Evolutionary conservation across 2,888 invertebrate species (phyloP), one percentile per base, ranked within the genome.

Genomic region (Nyleta sp.): DNA sequence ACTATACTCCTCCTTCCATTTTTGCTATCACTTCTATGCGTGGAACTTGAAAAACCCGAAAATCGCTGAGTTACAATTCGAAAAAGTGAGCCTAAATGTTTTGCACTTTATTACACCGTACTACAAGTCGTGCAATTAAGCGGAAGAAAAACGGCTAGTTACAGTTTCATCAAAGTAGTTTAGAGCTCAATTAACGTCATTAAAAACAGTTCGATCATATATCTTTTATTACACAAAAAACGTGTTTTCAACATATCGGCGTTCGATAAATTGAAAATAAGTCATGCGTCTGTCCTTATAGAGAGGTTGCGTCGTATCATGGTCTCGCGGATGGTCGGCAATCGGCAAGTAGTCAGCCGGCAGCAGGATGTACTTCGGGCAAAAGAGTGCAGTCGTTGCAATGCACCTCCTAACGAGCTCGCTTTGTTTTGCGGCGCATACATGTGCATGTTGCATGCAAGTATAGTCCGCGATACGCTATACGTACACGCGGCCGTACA

Each of bases 381-480:
- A 78, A 81, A 76, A 78, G 81, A 78, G 81, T 79, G 85, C 86
- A 87, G 86, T 87, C 87, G 86, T 87, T 88, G 86, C 88, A 84
- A 88, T 88, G 88, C 87, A 84, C 86, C 87, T 88, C 87, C 85
- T 90, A 90, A 90, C 90, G 90, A 90, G 90, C 90, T 89, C 87
- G 89, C 90, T 90, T 90, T 90, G 90, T 90, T 90, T 90, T 88
- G 87, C 86, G 78, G 87, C 84, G 84, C 84, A 85, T 86, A 87
- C 85, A 87, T 85, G 87, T 76, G 60, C 80, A 76, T 62, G 78
- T 73, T 62, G 80, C 80, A 82, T 83, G 81, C 81, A 67, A 82
- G 82, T 84, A 81, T 83, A 81, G 83, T 24, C 75, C 64, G 65
- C 70, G 75, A 40, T 64, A 64, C 68, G 81, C 77, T 74, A 68